phyloP scores from a whole-genome alignment of 2,113 vertebrate genomes.

The Tragelaphus strepsiceros region DNA sequence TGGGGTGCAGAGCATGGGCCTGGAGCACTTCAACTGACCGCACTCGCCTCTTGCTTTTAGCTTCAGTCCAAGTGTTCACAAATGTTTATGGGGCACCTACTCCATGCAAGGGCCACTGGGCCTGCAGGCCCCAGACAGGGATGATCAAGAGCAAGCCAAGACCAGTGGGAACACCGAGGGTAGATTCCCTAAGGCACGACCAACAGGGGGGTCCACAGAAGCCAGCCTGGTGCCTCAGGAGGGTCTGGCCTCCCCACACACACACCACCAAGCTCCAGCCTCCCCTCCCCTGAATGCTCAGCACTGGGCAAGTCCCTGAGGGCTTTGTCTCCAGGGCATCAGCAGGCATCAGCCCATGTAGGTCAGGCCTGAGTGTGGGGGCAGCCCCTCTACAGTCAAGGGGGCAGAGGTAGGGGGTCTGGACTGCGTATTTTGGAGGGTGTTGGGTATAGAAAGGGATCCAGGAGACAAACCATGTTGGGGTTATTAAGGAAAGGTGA shows the following conservation, averaged over 20 bases:
- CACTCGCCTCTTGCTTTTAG: background rate
- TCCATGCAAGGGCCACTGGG: background rate
- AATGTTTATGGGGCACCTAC: background rate
- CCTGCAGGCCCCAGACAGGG: background rate
- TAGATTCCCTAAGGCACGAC: background rate
- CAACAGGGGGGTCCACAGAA: background rate
- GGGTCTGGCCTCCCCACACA: background rate
- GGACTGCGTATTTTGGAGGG: background rate
- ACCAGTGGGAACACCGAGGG: background rate
- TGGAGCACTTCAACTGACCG: background rate
- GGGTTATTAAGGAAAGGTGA: background rate
- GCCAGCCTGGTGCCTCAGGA: background rate
- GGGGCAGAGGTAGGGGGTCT: background rate
- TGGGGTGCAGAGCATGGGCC: background rate
- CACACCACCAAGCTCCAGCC: background rate
- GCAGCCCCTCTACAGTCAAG: background rate
- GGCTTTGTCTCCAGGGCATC: background rate
- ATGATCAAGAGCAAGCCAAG: background rate
- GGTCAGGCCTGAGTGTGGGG: background rate
- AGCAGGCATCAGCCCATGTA: background rate
- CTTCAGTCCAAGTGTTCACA: background rate
- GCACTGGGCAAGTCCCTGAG: background rate
- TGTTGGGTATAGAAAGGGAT: background rate
- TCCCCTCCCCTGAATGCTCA: background rate
- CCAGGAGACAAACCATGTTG: background rate